A percentile compares a stretch with the other conserved stretches of the same genome.
These are phyloP conservation scores for Atherix ibis DNA, from an alignment of 2,888 invertebrate species.

Conservation along the genomic window DNA sequence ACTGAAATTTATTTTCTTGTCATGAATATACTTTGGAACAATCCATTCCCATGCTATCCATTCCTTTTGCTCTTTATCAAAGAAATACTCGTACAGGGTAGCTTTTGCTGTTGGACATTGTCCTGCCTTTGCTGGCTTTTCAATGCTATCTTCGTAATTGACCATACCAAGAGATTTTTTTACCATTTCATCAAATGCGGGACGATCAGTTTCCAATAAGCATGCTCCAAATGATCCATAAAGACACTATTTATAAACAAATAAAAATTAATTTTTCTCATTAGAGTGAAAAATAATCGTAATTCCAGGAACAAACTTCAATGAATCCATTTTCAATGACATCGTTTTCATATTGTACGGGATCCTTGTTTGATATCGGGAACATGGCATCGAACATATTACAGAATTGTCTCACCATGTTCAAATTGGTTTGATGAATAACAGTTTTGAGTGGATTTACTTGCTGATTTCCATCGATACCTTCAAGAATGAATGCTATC, in stretches of 20 bases:
- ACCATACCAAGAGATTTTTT: slow-evolving; percentile 59
- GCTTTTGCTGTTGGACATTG: slow-evolving; percentile 57
- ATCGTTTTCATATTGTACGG: slow-evolving; percentile 35
- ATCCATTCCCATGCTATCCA: slow-evolving; percentile 82
- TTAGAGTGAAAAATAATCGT: too few species aligned
- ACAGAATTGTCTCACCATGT: slow-evolving; percentile 75
- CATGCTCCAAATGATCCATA: slow-evolving; percentile 77
- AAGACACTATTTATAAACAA: slow-evolving; percentile 40
- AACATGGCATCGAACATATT: slow-evolving; percentile 60
- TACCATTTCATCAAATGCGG: slow-evolving; percentile 62
- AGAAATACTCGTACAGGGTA: slow-evolving; percentile 68
- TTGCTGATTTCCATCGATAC: slow-evolving; percentile 54
- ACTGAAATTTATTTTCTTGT: slow-evolving; percentile 50
- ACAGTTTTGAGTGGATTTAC: slow-evolving; percentile 62
- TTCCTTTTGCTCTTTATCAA: slow-evolving; percentile 44
- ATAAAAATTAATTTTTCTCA: slow-evolving; percentile 1
- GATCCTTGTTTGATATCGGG: slow-evolving; percentile 31
- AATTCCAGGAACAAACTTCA: slow-evolving; percentile 33
- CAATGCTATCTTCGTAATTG: slow-evolving; percentile 45
- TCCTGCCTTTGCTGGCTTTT: slow-evolving; percentile 48
- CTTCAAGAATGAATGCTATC: slow-evolving; percentile 58
- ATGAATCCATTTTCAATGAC: slow-evolving; percentile 57
- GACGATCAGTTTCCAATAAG: slow-evolving; percentile 49
- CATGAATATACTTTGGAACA: slow-evolving; percentile 61
- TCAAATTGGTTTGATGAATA: slow-evolving; percentile 69